phyloP scores from a whole-genome alignment of 1,140 invertebrate species.

The Caerostris darwini region DNA sequence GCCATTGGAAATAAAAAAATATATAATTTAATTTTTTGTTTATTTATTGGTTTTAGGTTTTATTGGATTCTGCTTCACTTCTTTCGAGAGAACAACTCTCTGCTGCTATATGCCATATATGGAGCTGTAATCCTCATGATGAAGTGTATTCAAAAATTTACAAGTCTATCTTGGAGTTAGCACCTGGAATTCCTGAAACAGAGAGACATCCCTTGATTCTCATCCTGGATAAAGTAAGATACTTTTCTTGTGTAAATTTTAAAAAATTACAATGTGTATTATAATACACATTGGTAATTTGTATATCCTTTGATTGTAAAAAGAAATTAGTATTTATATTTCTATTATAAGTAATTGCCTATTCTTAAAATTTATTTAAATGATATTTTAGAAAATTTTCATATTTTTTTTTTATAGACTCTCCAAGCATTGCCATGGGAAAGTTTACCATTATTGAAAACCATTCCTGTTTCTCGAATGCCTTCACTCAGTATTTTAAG shows the following conservation, averaged over 20 bases:
- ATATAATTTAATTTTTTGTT: too few species aligned
- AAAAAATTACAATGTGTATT: too few species aligned
- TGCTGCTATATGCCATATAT: slow-evolving; percentile 51
- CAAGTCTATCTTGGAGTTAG: neutral
- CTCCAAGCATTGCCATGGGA: slow-evolving; percentile 90
- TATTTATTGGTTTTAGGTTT: slow-evolving; percentile 33
- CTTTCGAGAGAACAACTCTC: slow-evolving; percentile 46
- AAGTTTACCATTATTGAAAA: slow-evolving; percentile 85
- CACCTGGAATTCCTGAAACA: slow-evolving; percentile 25
- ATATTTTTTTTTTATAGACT: slow-evolving; percentile 83
- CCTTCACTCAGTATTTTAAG: slow-evolving; percentile 88
- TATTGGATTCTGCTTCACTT: slow-evolving; percentile 55
- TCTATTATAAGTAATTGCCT: too few species aligned
- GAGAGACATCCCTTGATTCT: slow-evolving; percentile 80
- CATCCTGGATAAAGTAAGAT: slow-evolving; percentile 81
- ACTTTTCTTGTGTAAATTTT: neutral
- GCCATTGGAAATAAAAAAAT: too few species aligned
- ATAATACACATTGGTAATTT: neutral
- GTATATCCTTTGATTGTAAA: too few species aligned
- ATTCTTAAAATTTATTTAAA: neutral
- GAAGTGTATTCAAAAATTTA: slow-evolving; percentile 40
- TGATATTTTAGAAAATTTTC: neutral
- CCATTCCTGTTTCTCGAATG: slow-evolving; percentile 87
- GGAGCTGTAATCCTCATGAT: slow-evolving; percentile 55
- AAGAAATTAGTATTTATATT: too few species aligned